These are phyloP conservation scores for Tricholauxania praeusta DNA, from an alignment of 2,888 invertebrate genomes.

Conservation along the genomic window DNA sequence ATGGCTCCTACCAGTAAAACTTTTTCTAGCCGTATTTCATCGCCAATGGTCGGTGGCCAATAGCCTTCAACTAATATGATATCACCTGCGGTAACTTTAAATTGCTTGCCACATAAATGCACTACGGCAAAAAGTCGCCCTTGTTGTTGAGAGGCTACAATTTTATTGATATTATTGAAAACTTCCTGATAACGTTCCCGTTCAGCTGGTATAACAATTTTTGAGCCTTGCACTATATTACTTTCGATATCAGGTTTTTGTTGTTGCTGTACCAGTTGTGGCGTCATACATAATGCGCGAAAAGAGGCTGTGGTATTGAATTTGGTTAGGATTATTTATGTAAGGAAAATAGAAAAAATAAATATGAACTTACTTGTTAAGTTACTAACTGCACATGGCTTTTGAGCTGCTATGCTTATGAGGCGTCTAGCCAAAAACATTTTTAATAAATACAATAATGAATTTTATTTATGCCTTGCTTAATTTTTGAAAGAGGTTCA, in stretches of 20 bases:
- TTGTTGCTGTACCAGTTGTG: conserved; percentile 47
- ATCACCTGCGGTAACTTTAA: conserved; percentile 88
- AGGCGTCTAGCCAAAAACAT: conserved; percentile 56
- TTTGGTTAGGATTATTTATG: not conserved
- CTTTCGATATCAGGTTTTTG: conserved; percentile 40
- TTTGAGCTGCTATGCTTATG: conserved; percentile 50
- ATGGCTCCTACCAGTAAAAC: conserved; percentile 82
- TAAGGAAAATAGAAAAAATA: not conserved
- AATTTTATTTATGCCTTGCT: no score
- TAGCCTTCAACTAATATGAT: conserved; percentile 84
- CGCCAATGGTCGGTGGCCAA: conserved; percentile 86
- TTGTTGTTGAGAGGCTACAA: conserved; percentile 53
- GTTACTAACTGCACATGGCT: conserved; percentile 44
- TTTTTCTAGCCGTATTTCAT: conserved; percentile 84
- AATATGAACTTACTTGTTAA: conserved; percentile 50
- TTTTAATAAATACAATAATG: not conserved
- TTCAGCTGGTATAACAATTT: conserved; percentile 49
- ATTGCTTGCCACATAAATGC: conserved; percentile 85
- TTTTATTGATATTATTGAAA: conserved; percentile 58
- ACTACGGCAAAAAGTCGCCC: conserved; percentile 80
- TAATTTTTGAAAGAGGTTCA: no score
- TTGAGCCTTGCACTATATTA: conserved; percentile 1
- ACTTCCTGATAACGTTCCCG: conserved; percentile 53
- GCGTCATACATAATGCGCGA: conserved; percentile 55
- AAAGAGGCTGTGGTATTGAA: conserved; percentile 50